phyloP scores from a whole-genome alignment of 2,797 vertebrate species.

The Psittacula derbiana region DNA sequence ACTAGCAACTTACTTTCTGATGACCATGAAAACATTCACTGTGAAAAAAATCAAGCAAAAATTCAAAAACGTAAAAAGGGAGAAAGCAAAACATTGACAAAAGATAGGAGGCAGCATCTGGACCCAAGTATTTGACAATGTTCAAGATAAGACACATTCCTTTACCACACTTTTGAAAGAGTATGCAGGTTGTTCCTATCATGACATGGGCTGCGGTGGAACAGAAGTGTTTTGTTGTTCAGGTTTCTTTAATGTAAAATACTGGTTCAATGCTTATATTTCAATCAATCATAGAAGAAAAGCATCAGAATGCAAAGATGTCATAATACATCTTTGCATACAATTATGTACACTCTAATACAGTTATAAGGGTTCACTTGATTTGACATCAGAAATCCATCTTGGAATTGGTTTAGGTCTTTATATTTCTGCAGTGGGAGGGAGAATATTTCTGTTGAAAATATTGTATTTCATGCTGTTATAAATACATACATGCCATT shows the following conservation, averaged over 20 bases:
- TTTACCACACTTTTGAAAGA: not conserved
- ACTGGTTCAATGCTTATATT: not conserved
- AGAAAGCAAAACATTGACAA: not conserved
- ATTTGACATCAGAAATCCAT: not conserved
- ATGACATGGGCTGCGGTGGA: not conserved
- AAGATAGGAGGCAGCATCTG: not conserved
- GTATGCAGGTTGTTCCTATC: not conserved
- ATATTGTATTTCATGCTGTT: not conserved
- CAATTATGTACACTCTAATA: not conserved
- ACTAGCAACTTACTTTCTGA: not conserved
- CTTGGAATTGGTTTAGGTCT: not conserved
- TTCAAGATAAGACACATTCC: not conserved
- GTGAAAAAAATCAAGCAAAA: not conserved
- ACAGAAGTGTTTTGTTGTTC: not conserved
- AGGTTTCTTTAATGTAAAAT: not conserved
- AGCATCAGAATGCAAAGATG: not conserved
- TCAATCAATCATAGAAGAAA: not conserved
- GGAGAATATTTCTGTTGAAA: not conserved
- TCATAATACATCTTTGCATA: not conserved
- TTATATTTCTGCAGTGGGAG: not conserved
- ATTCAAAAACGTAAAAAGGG: not conserved
- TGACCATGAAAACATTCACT: not conserved
- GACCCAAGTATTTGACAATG: not conserved
- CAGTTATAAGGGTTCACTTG: not conserved
- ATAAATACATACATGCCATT: not conserved